These are phyloP conservation scores for Pyxicephalus adspersus DNA, from an alignment of 2,113 vertebrate genomes.

Conservation along the genomic window DNA sequence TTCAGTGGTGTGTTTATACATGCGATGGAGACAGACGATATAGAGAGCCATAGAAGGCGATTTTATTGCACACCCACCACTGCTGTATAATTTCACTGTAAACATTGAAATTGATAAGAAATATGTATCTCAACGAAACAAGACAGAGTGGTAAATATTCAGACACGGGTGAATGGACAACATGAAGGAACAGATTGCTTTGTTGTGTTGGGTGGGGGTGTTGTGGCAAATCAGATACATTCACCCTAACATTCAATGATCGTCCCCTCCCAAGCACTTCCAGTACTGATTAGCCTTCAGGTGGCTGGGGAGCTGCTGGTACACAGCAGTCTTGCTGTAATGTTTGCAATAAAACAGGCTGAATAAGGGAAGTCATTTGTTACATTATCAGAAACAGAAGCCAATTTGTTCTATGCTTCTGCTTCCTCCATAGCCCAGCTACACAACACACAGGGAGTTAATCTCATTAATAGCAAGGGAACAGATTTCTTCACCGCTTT, in stretches of 20 bases:
- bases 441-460: slow-evolving; percentile 56
- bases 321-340: slow-evolving; percentile 42
- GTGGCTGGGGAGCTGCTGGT: slow-evolving; percentile 25
- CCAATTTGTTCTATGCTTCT: slow-evolving; percentile 53
- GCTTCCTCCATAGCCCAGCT: slow-evolving; percentile 47
- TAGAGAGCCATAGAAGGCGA: slow-evolving; percentile 1
- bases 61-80: background rate
- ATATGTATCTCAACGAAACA: background rate
- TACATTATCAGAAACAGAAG: slow-evolving; percentile 57
- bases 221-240: background rate
- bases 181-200: background rate
- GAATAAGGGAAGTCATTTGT: slow-evolving; percentile 55
- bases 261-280: slow-evolving; percentile 31
- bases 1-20: slow-evolving; percentile 17
- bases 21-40: slow-evolving; percentile 19
- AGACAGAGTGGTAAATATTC: background rate
- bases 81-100: slow-evolving; percentile 11
- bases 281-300: slow-evolving; percentile 37
- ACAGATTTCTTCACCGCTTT: slow-evolving; percentile 51
- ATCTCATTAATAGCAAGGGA: slow-evolving; percentile 53
- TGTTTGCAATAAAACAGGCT: slow-evolving; percentile 43
- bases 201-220: slow-evolving; percentile 5
- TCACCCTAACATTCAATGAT: background rate
- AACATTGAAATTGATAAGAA: slow-evolving; percentile 38
- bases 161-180: slow-evolving; percentile 7